Evolutionary conservation across 2,888 invertebrate genomes (phyloP).

Genomic region (Drosophila ezoana): DNA sequence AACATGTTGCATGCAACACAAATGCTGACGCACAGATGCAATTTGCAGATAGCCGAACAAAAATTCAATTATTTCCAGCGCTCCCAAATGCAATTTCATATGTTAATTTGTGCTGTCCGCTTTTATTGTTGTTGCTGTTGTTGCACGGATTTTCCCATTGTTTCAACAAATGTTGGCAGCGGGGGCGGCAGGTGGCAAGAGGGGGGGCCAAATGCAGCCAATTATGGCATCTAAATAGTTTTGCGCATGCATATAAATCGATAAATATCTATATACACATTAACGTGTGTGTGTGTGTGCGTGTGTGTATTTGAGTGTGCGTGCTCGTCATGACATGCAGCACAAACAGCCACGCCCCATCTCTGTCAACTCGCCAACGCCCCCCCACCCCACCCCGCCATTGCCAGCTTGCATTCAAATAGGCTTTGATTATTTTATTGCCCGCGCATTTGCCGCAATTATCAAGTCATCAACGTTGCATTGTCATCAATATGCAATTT

Average conservation of each 20-base stretch:
- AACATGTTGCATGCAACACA: conserved; percentile 68
- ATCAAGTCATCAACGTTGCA: conserved; percentile 80
- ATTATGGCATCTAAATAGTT: conserved; percentile 79
- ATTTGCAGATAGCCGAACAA: conserved; percentile 63
- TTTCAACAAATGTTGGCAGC: not conserved
- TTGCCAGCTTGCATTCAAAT: conserved; percentile 51
- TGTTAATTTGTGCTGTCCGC: conserved; percentile 65
- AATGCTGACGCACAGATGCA: conserved; percentile 55
- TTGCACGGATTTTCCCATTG: no score
- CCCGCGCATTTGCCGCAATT: conserved; percentile 77
- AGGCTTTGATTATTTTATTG: conserved; percentile 79
- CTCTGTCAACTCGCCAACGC: conserved; percentile 1
- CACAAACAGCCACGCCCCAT: conserved; percentile 24
- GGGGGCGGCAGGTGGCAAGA: not conserved
- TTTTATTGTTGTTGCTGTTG: conserved; percentile 7
- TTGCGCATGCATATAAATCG: conserved; percentile 33
- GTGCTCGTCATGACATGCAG: conserved; percentile 38
- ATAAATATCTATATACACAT: conserved; percentile 21
- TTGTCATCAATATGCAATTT: conserved; percentile 78
- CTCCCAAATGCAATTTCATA: conserved; percentile 75
- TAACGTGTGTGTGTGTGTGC: conserved; percentile 16
- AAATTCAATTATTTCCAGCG: conserved; percentile 76
- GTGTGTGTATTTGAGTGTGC: conserved; percentile 17
- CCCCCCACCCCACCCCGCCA: not conserved
- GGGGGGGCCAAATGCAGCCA: conserved; percentile 55